Percentiles rank a stretch among this genome's conserved stretches.
Conservation (phyloP, 2,888 invertebrate species). For the Lathronympha strigana region DNA sequence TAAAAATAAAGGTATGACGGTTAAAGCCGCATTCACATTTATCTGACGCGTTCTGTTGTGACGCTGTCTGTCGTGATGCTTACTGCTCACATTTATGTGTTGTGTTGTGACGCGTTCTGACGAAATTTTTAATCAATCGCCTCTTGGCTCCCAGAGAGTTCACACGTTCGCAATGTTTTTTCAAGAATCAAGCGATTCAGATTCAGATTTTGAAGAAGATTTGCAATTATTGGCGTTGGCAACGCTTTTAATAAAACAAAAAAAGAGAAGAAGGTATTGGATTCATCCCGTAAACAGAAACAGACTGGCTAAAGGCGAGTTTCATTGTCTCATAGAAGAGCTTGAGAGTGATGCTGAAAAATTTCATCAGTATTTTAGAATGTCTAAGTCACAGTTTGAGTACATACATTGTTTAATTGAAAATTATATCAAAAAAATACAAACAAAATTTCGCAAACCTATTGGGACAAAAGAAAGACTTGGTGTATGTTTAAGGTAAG, state of each 20-base stretch:
- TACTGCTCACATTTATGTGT: conserved; percentile 18
- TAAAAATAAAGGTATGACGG: too few relatives aligned
- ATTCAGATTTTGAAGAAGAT: conserved; percentile 25
- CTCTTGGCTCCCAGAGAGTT: conserved; percentile 6
- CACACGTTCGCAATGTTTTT: conserved; percentile 16
- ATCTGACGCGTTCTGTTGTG: conserved; percentile 12
- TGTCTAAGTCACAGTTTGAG: conserved; percentile 39
- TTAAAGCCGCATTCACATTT: neutral
- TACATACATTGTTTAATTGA: conserved; percentile 35
- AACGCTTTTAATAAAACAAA: conserved; percentile 18
- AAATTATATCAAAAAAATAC: conserved; percentile 11
- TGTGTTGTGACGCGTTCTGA: conserved; percentile 17
- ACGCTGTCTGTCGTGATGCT: conserved; percentile 12
- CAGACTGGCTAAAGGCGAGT: conserved; percentile 37
- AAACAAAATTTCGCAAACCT: conserved; percentile 45
- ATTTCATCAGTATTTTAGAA: conserved; percentile 41
- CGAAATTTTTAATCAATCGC: conserved; percentile 1
- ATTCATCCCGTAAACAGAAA: conserved; percentile 38
- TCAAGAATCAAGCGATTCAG: conserved; percentile 18
- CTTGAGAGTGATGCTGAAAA: conserved; percentile 42
- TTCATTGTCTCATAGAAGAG: conserved; percentile 41
- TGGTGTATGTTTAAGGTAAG: conserved; percentile 47
- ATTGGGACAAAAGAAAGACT: conserved; percentile 48
- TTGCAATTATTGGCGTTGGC: conserved; percentile 24
- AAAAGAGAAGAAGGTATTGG: conserved; percentile 37